Percentiles rank a stretch among this genome's conserved stretches.
These are phyloP conservation scores for Amorpha juglandis DNA, from an alignment of 2,888 invertebrate species.

Conservation along the genomic window DNA sequence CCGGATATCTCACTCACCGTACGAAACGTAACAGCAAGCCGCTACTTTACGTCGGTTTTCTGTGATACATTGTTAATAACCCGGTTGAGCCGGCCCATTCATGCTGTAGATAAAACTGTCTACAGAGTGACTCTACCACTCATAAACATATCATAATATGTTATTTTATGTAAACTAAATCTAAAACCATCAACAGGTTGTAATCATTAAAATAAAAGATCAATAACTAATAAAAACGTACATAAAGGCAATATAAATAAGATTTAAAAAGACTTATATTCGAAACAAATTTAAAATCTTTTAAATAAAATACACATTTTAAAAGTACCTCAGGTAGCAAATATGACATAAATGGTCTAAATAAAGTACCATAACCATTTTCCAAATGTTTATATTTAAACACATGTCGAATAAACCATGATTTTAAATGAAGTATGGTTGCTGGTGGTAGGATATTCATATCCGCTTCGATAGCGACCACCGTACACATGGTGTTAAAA, in stretches of 20 bases:
- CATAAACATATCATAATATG: too few relatives aligned
- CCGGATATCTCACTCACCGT: too few relatives aligned
- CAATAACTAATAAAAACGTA: constrained; percentile 17
- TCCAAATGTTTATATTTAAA: constrained; percentile 22
- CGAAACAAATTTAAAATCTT: constrained; percentile 3
- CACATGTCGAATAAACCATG: constrained; percentile 17
- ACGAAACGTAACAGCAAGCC: too few relatives aligned
- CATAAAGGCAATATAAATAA: constrained; percentile 23
- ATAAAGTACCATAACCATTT: constrained; percentile 21
- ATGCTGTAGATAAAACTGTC: too few relatives aligned
- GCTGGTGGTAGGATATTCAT: too few relatives aligned
- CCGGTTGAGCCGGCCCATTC: too few relatives aligned
- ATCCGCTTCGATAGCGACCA: too few relatives aligned
- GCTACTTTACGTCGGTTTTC: too few relatives aligned
- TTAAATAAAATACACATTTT: constrained; percentile 2
- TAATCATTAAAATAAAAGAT: constrained; percentile 14
- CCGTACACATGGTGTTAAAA: too few relatives aligned
- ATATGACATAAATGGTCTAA: constrained; percentile 9
- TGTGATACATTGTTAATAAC: too few relatives aligned
- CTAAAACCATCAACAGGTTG: neutral
- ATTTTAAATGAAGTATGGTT: too few relatives aligned
- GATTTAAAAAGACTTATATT: constrained; percentile 12
- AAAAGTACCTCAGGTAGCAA: constrained; percentile 17
- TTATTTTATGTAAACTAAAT: neutral
- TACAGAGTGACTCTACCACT: too few relatives aligned